Evolutionary conservation across 2,113 vertebrate species (phyloP).

Genomic region (Sapayoa aenigma): DNA sequence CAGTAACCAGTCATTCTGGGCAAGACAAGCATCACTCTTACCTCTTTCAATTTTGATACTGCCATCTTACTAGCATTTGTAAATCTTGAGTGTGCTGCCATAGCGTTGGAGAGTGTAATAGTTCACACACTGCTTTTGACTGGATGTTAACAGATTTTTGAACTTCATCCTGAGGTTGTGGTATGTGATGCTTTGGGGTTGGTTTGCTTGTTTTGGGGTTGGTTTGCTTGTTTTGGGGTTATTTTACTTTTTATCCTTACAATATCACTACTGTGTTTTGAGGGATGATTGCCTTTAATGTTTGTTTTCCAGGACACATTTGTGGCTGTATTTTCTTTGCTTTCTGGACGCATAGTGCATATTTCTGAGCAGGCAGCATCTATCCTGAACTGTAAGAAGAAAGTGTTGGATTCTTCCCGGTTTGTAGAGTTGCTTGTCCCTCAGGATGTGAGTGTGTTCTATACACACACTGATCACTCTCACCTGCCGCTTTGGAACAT

Average conservation of each 20-base stretch:
- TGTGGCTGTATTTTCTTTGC: conserved; percentile 84
- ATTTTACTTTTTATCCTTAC: background rate
- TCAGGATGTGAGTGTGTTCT: conserved; percentile 87
- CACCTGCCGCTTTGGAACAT: conserved; percentile 84
- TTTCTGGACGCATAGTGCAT: conserved; percentile 81
- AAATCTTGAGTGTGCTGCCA: background rate
- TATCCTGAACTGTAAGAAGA: conserved; percentile 83
- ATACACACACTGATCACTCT: conserved; percentile 78
- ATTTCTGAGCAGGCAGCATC: conserved; percentile 84
- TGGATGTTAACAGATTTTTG: background rate
- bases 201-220: background rate
- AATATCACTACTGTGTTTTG: background rate
- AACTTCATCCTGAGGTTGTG: background rate
- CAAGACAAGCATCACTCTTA: background rate
- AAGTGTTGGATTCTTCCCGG: conserved; percentile 77
- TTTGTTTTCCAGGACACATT: conserved; percentile 82
- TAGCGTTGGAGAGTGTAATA: background rate
- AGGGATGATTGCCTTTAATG: background rate
- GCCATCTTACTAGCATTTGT: background rate
- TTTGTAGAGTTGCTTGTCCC: conserved; percentile 88
- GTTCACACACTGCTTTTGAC: background rate
- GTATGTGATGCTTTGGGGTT: background rate
- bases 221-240: background rate
- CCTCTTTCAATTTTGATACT: background rate
- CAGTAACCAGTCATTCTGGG: background rate